Evolutionary conservation across 1,140 invertebrate genomes (phyloP), one percentile per base, ranked within the genome.

Genomic region (Scaptomyza hsui): DNA sequence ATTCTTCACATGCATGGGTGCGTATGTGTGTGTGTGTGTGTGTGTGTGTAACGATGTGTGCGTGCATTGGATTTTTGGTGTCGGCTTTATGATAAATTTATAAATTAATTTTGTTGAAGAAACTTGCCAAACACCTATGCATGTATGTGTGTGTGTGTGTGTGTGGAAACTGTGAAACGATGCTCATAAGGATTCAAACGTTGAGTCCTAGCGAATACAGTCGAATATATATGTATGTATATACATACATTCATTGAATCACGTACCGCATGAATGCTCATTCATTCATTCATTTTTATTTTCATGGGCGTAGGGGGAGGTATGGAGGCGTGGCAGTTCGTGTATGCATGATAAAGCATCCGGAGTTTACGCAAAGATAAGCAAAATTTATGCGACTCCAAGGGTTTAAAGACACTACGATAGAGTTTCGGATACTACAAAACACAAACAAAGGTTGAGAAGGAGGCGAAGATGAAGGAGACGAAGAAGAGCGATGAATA

Each of bases 81-180:
- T 71, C 44, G 65, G 42, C 48, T 63, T 69, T 73, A 73, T 76
- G 61, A 75, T 74, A 75, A 75, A 75, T 71, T 70, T 77, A 77
- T 71, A 74, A 74, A 70, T 71, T 70, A 63, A 74, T 51, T 74
- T 65, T 42, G 48, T 47, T 41, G 47, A 39, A 29, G 26, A 72
- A 59, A 53, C 47, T 69, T 74, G 65, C 65, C 15, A 49, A 59
- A 63, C 65, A 70, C 56, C 57, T 74, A 49, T 32, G 51, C 0
- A 4, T 3, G 3, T 10, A 9, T 5, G 7, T 37, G 51, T 4
- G 12, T 3, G 3, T 10, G 29, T 5, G 7, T 37, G 7, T 9
- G 9, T 29, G 7, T 29, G 26, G 29, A 56, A 35, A 39, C n/a
- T 32, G 24, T 12, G n/a, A n/a, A 47, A 44, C 9, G 49, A 4